A percentile compares a stretch with the other conserved stretches of the same genome.
phyloP scores from a whole-genome alignment of 2,113 vertebrate species.

The Psettodes erumei region DNA sequence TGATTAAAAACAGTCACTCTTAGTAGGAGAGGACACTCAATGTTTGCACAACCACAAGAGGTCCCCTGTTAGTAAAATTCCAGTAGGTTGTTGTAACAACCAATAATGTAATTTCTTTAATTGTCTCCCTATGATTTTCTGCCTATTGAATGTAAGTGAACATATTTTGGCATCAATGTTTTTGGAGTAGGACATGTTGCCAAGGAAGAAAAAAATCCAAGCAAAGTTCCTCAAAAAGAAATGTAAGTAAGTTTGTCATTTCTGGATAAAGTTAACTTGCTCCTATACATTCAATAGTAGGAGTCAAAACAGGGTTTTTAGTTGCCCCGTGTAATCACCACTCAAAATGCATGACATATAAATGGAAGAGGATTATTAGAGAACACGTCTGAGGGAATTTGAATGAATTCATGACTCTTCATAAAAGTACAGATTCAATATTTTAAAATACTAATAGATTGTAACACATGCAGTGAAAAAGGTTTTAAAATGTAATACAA shows the following conservation, averaged over 20 bases:
- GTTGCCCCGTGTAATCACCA: neutral
- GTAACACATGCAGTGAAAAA: neutral
- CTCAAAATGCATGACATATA: conserved; percentile 1
- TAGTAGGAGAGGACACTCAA: too few relatives aligned
- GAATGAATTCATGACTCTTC: neutral
- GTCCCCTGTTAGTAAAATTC: too few relatives aligned
- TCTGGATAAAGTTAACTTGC: neutral
- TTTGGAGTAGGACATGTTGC: neutral
- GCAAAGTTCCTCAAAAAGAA: neutral
- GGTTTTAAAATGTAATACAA: too few relatives aligned
- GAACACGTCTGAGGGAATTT: neutral
- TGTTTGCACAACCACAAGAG: too few relatives aligned
- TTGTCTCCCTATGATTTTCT: too few relatives aligned
- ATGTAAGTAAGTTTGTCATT: neutral
- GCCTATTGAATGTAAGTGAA: too few relatives aligned
- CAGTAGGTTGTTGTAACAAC: too few relatives aligned
- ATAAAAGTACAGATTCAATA: neutral
- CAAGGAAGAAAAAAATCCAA: neutral
- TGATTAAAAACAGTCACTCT: too few relatives aligned
- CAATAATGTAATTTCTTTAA: too few relatives aligned
- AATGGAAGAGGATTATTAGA: conserved; percentile 8
- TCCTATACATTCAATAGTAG: neutral
- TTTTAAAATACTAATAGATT: neutral
- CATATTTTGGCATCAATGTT: neutral
- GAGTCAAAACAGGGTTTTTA: neutral